Base-by-base conservation (phyloP, 2,113 vertebrate species). In the Trematocara marginatum region DNA sequence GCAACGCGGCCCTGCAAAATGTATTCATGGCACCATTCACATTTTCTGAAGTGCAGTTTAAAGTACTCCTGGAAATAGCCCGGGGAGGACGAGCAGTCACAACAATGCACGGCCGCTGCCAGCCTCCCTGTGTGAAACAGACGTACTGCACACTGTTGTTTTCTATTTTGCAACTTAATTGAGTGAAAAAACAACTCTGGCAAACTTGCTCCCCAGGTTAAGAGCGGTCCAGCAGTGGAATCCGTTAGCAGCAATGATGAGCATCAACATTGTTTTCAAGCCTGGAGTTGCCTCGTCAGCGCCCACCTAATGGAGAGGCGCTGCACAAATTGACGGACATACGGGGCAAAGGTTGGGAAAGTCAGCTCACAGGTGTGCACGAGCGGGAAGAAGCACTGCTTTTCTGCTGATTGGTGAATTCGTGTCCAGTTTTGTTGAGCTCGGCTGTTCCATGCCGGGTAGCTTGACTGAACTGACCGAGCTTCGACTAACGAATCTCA, bases 41-140 rank as follows among this genome's bases (percentile, higher is more conserved):
- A 9, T 91, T 76, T 51, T 76, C 88, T 82, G 84, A 79, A 85
- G 80, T 8, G 11, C 79, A 16, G 83, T 92, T 89, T 88, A 31
- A 94, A 90, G 84, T 52, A 86, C 90, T 91, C 69, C 84, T 93
- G 83, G 80, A 93, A 92, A 95, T 92, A 88, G 86, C 91, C 81
- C 40, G 78, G 86, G 84, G 83, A 90, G 87, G 85, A 87, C 86
- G 71, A 87, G 82, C 85, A 80, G 81, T 90, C 87, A 80, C 81
- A 88, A 86, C 88, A 83, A 90, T 82, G 81, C 83, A 52, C 5
- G 82, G 52, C 57, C 16, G 84, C 88, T 83, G 92, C 88, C 92
- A 54, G 13, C 79, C 66, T 82, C 6, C 83, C 91, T 74, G 88
- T 84, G 76, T 42, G 61, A 59, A 51, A 61, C 66, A 71, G 54